Conservation (phyloP, 2,888 invertebrate species). For the Xanthostigma xanthostigma region DNA sequence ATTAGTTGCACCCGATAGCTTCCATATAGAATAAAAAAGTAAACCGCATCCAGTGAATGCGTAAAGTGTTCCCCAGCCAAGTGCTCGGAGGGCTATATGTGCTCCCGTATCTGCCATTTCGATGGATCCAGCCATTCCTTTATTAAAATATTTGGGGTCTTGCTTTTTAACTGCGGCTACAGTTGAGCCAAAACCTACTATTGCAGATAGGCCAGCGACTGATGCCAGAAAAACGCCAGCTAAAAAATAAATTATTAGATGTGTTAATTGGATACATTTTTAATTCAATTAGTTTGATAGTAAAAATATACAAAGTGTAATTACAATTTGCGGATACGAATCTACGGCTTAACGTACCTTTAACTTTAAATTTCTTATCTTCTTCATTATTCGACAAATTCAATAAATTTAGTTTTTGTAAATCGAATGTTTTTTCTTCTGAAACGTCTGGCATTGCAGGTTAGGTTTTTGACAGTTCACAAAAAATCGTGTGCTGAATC, state of each 20-base stretch:
- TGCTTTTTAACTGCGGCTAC: conserved; percentile 61
- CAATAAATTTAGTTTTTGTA: too few species aligned
- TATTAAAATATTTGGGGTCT: conserved; percentile 64
- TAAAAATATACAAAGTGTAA: too few species aligned
- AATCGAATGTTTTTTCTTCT: too few species aligned
- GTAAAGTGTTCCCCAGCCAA: conserved; percentile 78
- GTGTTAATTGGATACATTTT: too few species aligned
- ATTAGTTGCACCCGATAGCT: conserved; percentile 70
- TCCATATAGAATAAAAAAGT: conserved; percentile 74
- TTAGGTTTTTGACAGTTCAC: too few species aligned
- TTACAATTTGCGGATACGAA: too few species aligned
- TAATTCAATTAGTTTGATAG: too few species aligned
- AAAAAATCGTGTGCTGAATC: too few species aligned
- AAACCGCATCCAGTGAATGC: conserved; percentile 73
- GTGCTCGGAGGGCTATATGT: conserved; percentile 61
- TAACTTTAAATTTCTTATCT: too few species aligned
- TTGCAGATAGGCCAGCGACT: conserved; percentile 61
- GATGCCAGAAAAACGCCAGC: conserved; percentile 55
- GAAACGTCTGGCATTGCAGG: too few species aligned
- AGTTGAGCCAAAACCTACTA: conserved; percentile 70
- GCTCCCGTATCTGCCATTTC: conserved; percentile 61
- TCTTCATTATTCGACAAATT: too few species aligned
- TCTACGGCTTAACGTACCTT: too few species aligned
- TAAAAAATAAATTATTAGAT: conserved; percentile 24
- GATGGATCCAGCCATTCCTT: conserved; percentile 46